A percentile compares a stretch with the other conserved stretches of the same genome.
phyloP scores from a whole-genome alignment of 35 echinoderm and acorn worm genomes.

The Apostichopus parvimensis region DNA sequence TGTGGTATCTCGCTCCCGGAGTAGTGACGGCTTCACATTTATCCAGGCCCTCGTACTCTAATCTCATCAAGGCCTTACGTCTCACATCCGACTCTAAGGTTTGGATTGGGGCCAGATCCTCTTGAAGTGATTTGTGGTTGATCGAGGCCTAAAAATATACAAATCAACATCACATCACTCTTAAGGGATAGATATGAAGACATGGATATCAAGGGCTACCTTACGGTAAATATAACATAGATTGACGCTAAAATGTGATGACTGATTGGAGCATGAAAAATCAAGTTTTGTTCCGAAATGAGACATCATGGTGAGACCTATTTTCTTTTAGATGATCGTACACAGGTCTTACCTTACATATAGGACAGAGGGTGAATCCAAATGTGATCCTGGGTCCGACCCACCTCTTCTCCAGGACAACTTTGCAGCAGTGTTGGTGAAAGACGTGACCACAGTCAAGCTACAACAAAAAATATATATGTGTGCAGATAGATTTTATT shows the following conservation, averaged over 20 bases:
- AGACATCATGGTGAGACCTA: no score
- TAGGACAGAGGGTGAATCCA: constrained; percentile 94
- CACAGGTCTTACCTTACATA: constrained; percentile 85
- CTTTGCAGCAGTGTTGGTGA: constrained; percentile 89
- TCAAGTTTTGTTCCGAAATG: no score
- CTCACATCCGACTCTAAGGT: constrained; percentile 77
- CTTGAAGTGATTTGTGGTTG: constrained; percentile 68
- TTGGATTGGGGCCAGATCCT: constrained; percentile 78
- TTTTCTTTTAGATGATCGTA: neutral
- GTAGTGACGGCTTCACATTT: constrained; percentile 95
- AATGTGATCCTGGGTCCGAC: constrained; percentile 97
- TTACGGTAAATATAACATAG: neutral
- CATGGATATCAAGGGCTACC: no score
- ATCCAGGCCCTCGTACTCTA: constrained; percentile 93
- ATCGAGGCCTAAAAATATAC: constrained; percentile 68
- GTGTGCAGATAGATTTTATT: no score
- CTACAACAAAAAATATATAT: constrained; percentile 32
- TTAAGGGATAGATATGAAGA: no score
- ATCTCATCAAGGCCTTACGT: constrained; percentile 91
- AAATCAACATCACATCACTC: neutral
- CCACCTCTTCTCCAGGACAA: constrained; percentile 85
- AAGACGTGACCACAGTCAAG: constrained; percentile 97
- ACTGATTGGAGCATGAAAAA: neutral
- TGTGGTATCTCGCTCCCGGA: constrained; percentile 85
- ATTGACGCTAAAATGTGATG: neutral